Percentiles rank a stretch among this genome's conserved stretches.
These are phyloP conservation scores for Gonatopus flavifemur DNA, from an alignment of 1,140 invertebrate genomes.

Conservation along the genomic window DNA sequence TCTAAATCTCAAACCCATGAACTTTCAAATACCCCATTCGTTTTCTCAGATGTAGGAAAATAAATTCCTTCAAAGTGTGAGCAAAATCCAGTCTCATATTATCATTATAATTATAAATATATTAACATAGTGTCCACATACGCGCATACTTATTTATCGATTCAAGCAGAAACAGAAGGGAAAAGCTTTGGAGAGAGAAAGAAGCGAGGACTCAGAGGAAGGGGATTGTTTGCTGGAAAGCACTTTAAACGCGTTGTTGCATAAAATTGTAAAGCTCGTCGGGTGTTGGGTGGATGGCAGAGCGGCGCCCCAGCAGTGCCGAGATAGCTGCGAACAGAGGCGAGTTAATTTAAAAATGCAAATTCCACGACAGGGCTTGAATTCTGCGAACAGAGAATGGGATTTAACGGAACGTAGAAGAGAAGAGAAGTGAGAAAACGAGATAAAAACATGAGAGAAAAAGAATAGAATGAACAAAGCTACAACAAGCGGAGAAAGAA, in stretches of 20 bases:
- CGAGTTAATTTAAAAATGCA: constrained; percentile 61
- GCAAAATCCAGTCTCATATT: too few relatives aligned
- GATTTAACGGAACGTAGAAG: constrained; percentile 6
- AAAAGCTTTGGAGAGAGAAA: background rate
- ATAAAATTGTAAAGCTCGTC: constrained; percentile 56
- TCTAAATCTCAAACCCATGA: too few relatives aligned
- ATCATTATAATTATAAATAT: too few relatives aligned
- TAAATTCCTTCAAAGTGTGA: too few relatives aligned
- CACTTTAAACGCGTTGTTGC: constrained; percentile 43
- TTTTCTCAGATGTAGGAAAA: too few relatives aligned
- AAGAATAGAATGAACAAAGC: constrained; percentile 20
- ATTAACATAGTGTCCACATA: too few relatives aligned
- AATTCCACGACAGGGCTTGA: constrained; percentile 44
- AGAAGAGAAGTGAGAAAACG: constrained; percentile 7
- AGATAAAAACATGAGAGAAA: constrained; percentile 13
- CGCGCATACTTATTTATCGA: too few relatives aligned
- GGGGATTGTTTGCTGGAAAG: constrained; percentile 1
- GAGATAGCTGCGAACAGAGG: constrained; percentile 58
- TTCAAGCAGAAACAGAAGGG: too few relatives aligned
- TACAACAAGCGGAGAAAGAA: constrained; percentile 2
- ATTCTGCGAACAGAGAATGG: constrained; percentile 5
- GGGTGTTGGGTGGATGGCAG: constrained; percentile 13
- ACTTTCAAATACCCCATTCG: too few relatives aligned
- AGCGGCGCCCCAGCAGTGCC: constrained; percentile 29
- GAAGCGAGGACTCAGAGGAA: constrained; percentile 2